Evolutionary conservation across 2,888 invertebrate genomes (phyloP), one percentile per base, ranked within the genome.

Genomic region (Oxyteleia sp.): DNA sequence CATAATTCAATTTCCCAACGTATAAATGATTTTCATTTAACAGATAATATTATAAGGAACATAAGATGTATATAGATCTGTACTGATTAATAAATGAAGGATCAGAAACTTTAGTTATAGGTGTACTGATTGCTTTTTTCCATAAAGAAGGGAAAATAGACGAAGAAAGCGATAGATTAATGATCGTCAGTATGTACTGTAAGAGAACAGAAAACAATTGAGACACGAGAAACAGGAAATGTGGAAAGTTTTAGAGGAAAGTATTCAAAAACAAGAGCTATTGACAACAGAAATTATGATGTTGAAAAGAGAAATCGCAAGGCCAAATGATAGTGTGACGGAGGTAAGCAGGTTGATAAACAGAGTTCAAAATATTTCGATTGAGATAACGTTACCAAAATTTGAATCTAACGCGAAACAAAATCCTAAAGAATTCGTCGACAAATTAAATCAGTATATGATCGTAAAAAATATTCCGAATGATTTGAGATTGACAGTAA

Each of bases 401-500:
- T 45, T 45, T 8, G 45, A 45, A 45, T 16, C 1, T 18, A 45
- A 45, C 18, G 2, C 11, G 18, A 45, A 45, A 16, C 45, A 45
- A 16, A 45, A 45, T 20, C 45, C 18, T 1, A 45, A 45, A 45
- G 45, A 45, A 45, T 45, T 45, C 18, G 18, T 45, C 2, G 18
- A 45, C 10, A 16, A 20, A 45, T 18, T 45, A 16, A 45, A 45
- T 16, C 45, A 45, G 7, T 45, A 45, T 45, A 88, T 81, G 4
- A 89, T 20, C 2, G 7, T 45, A 1, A 18, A 45, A 16, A 45
- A 18, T 45, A 45, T 45, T 45, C 18, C 16, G 2, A n/a, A 45
- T 18, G 18, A 45, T 45, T 45, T 45, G 2, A 45, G 18, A 45
- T 45, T 45, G 18, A 45, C 2, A 1, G 45, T 45, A 2, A 16